Base-by-base conservation (phyloP, 1,140 invertebrate genomes). In the Phortica variegata region DNA sequence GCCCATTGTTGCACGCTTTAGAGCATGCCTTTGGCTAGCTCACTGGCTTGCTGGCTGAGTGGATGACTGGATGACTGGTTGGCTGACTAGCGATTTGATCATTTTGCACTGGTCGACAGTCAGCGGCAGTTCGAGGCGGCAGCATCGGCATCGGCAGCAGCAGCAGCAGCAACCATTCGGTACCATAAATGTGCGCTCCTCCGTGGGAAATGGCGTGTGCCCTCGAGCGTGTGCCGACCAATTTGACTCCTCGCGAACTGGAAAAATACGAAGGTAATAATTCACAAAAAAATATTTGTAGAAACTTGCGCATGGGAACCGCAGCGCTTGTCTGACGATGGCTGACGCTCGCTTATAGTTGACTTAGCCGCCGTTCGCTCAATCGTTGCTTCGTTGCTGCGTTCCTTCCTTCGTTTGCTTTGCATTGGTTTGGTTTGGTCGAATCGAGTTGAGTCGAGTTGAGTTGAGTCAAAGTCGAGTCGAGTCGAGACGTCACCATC, bases 141-240 rank as follows among this genome's bases (percentile, higher is more conserved):
- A 43, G 36, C 40, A 26, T 23, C 41, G 19, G 40, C 33, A 33
- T 19, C 42, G 17, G 17, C 37, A 37, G n/a, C 6, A 40, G 34
- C 34, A 36, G 37, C 45, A 31, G 18, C 21, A 32, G 45, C 45
- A 26, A 12, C 43, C 10, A n/a, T n/a, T n/a, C n/a, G n/a, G n/a
- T n/a, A 52, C 65, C 65, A 69, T 69, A 69, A 69, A 69, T 61
- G 65, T 61, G 39, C 56, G 52, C 43, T 54, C 38, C 65, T 76
- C 71, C 73, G 73, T 76, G 73, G 73, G 73, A 76, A 76, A 75
- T 76, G 73, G 72, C 73, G 73, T 76, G 73, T 76, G 73, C 73
- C 73, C 73, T 75, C 68, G 65, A 76, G 73, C 73, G 71, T 76
- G 73, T 76, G 73, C 73, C 73, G 73, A 71, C 73, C 73, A 75